Evolutionary conservation across 2,888 invertebrate species (phyloP).

Genomic region (Protophormia terraenovae): DNA sequence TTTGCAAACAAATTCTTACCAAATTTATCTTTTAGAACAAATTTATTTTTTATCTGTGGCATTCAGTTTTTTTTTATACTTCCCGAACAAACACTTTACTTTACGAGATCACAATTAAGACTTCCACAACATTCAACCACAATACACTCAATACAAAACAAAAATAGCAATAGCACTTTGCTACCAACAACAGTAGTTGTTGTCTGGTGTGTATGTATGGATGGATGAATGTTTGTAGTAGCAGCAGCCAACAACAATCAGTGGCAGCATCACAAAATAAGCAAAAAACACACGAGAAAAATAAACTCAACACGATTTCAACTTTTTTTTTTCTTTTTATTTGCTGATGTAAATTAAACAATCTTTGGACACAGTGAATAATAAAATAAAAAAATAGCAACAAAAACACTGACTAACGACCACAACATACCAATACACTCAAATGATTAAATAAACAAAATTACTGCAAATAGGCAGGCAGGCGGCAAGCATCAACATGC

Average conservation of each 20-base stretch:
- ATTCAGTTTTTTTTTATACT: conserved; percentile 6
- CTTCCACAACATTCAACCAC: conserved; percentile 60
- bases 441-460: conserved; percentile 38
- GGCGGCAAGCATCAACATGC: conserved; percentile 37
- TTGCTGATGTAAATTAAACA: conserved; percentile 65
- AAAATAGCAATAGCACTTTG: conserved; percentile 58
- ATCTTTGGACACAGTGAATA: conserved; percentile 53
- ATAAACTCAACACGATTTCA: conserved; percentile 42
- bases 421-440: conserved; percentile 54
- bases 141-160: conserved; percentile 54
- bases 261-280: conserved; percentile 51
- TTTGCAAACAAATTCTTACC: conserved; percentile 22
- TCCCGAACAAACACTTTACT: conserved; percentile 55
- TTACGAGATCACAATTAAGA: conserved; percentile 65
- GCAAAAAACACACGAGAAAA: conserved; percentile 12
- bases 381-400: conserved; percentile 11
- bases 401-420: conserved; percentile 18
- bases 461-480: conserved; percentile 9
- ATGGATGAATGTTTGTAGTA: conserved; percentile 32
- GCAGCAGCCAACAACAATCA: conserved; percentile 40
- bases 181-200: conserved; percentile 61
- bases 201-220: conserved; percentile 4
- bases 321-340: conserved; percentile 1
- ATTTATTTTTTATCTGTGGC: conserved; percentile 5
- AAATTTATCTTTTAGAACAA: conserved; percentile 6